Evolutionary conservation across 23 tunicate species (phyloP), one percentile per base, ranked within the genome.

Genomic region (Aplidium turbinatum): DNA sequence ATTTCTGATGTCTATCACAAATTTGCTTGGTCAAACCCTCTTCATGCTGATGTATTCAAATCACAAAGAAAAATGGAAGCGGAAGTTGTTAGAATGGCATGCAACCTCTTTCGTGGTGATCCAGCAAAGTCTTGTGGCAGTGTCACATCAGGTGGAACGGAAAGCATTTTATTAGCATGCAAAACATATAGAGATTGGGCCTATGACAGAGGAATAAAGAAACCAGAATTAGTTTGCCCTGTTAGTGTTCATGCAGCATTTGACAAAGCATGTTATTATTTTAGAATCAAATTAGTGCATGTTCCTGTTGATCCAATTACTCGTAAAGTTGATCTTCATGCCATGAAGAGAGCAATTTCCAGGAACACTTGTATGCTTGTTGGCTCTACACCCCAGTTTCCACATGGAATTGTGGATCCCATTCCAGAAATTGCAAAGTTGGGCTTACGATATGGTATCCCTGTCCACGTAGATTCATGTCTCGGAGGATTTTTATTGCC

Each of bases 391-490:
- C 99, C 99, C 19, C 88, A 69, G 42, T 94, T 76, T 70, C 99
- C 99, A 0, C 95, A 94, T 67, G 99, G 99, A 53, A 78, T 87
- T 23, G 31, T 86, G 27, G 99, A 94, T 42, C 89, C 93, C 1
- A 86, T 94, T 47, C 66, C 36, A 48, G 94, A 82, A 21, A 87
- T 94, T 70, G 83, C 86, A 19, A 76, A 62, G 4, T 76, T 94
- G 2, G 99, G 94, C 35, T 11, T 0, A 31, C 69, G 47, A 26
- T 94, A 94, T 36, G 78, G 78, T 1, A 78, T 94, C 27, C 99
- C 99, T 39, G 93, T 86, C 22, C 99, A 94, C 72, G 99, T 94
- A 21, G 99, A 94, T 67, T 88, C 94, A 34, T 94, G 99, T 60
- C 50, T 94, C 58, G 99, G 99, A 19, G 94, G 99, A n/a, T 94